phyloP scores from a whole-genome alignment of 2,888 invertebrate species.

The Empis stercorea region DNA sequence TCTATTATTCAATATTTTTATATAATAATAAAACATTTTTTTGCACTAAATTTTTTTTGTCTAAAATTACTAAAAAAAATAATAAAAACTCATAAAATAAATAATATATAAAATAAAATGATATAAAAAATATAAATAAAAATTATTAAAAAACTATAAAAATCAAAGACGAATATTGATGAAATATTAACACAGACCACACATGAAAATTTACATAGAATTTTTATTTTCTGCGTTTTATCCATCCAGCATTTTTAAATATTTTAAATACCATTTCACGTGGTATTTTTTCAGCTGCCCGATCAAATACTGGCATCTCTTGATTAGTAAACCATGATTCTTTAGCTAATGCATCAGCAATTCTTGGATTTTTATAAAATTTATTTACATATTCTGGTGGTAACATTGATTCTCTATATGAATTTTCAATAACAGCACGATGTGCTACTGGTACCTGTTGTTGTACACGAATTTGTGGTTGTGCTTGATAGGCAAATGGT shows the following conservation, averaged over 20 bases:
- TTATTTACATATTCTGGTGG: slow-evolving; percentile 50
- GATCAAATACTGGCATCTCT: slow-evolving; percentile 62
- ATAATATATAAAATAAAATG: neutral
- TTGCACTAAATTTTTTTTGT: too few species aligned
- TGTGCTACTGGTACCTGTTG: slow-evolving; percentile 40
- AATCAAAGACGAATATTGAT: neutral
- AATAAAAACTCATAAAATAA: neutral
- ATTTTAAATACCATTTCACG: slow-evolving; percentile 61
- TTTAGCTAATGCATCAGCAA: slow-evolving; percentile 60
- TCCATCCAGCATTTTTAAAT: slow-evolving; percentile 55
- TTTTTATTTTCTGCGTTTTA: slow-evolving; percentile 22
- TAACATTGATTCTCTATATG: slow-evolving; percentile 57
- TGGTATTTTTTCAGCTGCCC: slow-evolving; percentile 71
- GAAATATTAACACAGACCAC: too few species aligned
- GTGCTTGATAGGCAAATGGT: slow-evolving; percentile 6
- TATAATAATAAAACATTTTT: too few species aligned
- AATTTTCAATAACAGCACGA: slow-evolving; percentile 58
- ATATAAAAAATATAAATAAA: neutral
- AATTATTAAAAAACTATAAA: neutral
- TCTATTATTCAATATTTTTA: too few species aligned
- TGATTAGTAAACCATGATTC: slow-evolving; percentile 67
- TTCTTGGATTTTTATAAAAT: slow-evolving; percentile 64
- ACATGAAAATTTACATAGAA: neutral
- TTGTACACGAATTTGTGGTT: slow-evolving; percentile 10
- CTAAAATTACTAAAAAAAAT: neutral